Evolutionary conservation across 2,888 invertebrate genomes (phyloP).

Genomic region (Ditula angustiorana): DNA sequence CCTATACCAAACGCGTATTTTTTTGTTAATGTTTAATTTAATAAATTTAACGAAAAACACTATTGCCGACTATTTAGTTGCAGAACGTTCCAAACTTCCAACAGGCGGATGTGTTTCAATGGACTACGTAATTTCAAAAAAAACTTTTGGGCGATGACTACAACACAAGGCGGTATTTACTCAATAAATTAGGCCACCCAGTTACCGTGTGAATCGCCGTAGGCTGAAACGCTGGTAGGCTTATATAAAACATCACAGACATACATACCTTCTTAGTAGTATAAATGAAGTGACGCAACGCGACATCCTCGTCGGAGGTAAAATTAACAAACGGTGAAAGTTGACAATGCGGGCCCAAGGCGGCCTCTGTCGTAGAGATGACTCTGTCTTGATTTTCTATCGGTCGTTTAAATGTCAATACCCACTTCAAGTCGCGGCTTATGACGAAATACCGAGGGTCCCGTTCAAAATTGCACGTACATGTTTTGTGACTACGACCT

Average conservation of each 20-base stretch:
- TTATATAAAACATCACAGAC: conserved; percentile 53
- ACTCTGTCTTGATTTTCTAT: conserved; percentile 48
- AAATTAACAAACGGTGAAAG: conserved; percentile 80
- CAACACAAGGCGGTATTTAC: neutral
- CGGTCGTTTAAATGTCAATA: conserved; percentile 55
- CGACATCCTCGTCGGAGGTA: conserved; percentile 64
- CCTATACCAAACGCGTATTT: no score
- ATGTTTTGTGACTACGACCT: neutral
- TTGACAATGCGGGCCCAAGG: conserved; percentile 54
- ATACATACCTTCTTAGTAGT: conserved; percentile 56
- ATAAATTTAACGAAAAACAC: no score
- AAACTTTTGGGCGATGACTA: no score
- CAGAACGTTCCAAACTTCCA: no score
- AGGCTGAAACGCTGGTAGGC: conserved; percentile 32
- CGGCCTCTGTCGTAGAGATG: conserved; percentile 45
- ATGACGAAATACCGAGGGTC: conserved; percentile 43
- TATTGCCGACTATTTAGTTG: no score
- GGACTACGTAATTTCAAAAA: no score
- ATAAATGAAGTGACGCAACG: conserved; percentile 64
- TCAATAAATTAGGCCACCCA: conserved; percentile 2
- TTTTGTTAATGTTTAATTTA: no score
- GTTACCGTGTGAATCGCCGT: conserved; percentile 8
- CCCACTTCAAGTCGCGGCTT: conserved; percentile 39
- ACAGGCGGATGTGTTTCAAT: no score
- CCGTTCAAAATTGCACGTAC: conserved; percentile 15